phyloP scores from a whole-genome alignment of 1,140 invertebrate species.

The Prorops nasuta region DNA sequence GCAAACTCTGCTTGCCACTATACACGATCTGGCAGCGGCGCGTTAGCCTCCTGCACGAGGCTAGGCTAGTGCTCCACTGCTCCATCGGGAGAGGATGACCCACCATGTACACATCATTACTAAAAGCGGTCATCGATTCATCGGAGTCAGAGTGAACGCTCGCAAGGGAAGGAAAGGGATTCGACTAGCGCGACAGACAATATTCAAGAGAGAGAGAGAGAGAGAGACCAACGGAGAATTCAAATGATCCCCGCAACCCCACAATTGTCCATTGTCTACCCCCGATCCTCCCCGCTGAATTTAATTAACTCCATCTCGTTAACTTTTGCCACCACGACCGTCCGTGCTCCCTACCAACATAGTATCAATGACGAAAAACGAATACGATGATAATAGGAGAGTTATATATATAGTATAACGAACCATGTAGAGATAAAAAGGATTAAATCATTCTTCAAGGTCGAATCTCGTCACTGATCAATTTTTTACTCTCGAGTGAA shows the following conservation, averaged over 20 bases:
- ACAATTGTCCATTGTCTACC: constrained; percentile 24
- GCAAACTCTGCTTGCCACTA: constrained; percentile 39
- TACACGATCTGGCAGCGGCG: constrained; percentile 35
- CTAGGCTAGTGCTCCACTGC: constrained; percentile 25
- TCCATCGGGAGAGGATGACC: constrained; percentile 23
- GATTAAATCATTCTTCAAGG: too few relatives aligned
- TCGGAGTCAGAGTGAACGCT: constrained; percentile 22
- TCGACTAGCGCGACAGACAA: too few relatives aligned
- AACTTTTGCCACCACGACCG: constrained; percentile 31
- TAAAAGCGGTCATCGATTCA: constrained; percentile 40
- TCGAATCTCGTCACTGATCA: too few relatives aligned
- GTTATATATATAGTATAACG: too few relatives aligned
- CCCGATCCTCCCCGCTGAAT: constrained; percentile 23
- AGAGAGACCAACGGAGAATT: not conserved
- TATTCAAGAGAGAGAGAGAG: not conserved
- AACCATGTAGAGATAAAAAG: too few relatives aligned
- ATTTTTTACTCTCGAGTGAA: too few relatives aligned
- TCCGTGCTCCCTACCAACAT: too few relatives aligned
- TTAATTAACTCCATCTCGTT: constrained; percentile 36
- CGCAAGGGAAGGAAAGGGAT: too few relatives aligned
- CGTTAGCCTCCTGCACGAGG: too few relatives aligned
- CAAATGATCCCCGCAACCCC: too few relatives aligned
- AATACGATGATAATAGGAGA: too few relatives aligned
- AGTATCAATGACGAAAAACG: too few relatives aligned
- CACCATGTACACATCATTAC: constrained; percentile 39